Conservation (phyloP, 2,113 vertebrate genomes). For the Tachycineta bicolor region DNA sequence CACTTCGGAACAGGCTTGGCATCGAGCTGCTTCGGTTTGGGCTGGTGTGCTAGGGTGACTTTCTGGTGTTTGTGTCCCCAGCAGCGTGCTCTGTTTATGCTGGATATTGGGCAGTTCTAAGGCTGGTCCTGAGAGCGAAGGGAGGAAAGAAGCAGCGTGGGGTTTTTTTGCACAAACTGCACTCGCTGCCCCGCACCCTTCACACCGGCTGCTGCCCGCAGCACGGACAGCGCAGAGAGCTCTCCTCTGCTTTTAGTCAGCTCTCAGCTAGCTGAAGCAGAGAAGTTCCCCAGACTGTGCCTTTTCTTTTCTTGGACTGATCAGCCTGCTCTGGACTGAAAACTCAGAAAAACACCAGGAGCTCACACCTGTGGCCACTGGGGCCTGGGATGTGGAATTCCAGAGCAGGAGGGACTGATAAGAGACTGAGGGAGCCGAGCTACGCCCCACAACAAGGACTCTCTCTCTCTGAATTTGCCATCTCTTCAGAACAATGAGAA, state of each 20-base stretch:
- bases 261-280: background rate
- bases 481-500: background rate
- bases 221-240: background rate
- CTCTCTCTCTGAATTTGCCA: background rate
- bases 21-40: background rate
- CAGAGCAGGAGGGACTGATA: background rate
- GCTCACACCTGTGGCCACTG: background rate
- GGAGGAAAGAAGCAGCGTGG: background rate
- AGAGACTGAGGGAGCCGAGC: background rate
- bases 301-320: background rate
- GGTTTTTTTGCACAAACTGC: background rate
- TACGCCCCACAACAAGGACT: background rate
- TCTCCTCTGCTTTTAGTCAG: background rate
- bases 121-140: background rate
- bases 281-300: background rate
- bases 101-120: background rate
- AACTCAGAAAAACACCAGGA: no score
- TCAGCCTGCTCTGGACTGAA: no score
- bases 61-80: background rate
- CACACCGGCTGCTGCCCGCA: background rate
- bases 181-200: background rate
- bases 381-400: background rate
- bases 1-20: background rate
- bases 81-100: background rate
- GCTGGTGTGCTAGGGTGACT: background rate